Base-by-base conservation (phyloP, 2,113 vertebrate species). In the Proterorhinus semilunaris region DNA sequence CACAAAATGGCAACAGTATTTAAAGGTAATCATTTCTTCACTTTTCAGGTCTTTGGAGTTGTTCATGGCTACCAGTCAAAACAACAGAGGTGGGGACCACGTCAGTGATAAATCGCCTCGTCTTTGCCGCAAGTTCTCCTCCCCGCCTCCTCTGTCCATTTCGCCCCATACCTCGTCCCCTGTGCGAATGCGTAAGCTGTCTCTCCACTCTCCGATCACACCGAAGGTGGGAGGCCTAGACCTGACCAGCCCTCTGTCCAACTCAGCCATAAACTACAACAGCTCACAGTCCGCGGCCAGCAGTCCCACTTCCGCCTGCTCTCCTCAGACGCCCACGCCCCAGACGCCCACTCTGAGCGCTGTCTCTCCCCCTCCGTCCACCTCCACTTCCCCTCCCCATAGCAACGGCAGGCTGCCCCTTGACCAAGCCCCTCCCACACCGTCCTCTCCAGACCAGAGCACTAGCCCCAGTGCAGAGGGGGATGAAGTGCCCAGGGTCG, bases 91-190 rank as follows among this genome's bases (percentile, higher is more conserved):
- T 69, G 88, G 93, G 36, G 94, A 96, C 50, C 87, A 94, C 82
- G 77, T 72, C n/a, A 96, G 96, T 7, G 94, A 95, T 51, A 96
- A 96, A 82, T 96, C 97, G 5, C 97, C 96, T 10, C 94, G 92
- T n/a, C 91, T 98, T 11, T 94, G 95, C 78, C 95, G 98, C 86
- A 99, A 99, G 83, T 98, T 98, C 83, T 99, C 98, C 68, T 97
- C 96, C 49, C 97, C 97, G 6, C 98, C 98, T 44, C 96, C 98
- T 0, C 71, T 96, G 62, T 94, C 95, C 7, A 92, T 96, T 67
- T 93, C 94, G 15, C 96, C 97, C 50, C 94, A 91, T 75, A 96
- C 95, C 0, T 95, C 95, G 58, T 99, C 98, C 4, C 97, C 97
- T 0, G 95, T 97, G 57, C 94, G 95, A 76, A 92, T 92, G 6